Evolutionary conservation across 2,888 invertebrate genomes (phyloP), one percentile per base, ranked within the genome.

Genomic region (Agrypnus murinus): DNA sequence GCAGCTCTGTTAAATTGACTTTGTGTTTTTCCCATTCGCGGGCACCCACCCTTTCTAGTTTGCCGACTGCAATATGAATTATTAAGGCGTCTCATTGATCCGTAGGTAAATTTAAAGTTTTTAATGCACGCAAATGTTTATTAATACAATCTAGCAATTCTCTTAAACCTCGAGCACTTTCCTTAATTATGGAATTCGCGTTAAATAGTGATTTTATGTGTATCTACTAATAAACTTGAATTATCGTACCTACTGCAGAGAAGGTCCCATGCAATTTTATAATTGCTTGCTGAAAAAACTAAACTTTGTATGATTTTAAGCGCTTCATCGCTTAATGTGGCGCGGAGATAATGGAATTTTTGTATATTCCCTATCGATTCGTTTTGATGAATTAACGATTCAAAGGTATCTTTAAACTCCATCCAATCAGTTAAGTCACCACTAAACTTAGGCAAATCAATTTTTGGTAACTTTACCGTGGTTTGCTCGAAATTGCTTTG

Each of bases 271-370:
- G 65, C 57, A 15, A 57, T n/a, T 3, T 10, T 7, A 38, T 57
- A 57, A 57, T 43, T 48, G 48, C 38, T 53, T n/a, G n/a, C n/a
- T 10, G 15, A 14, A 1, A 50, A 3, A 15, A 1, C 31, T 9
- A 63, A 15, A 15, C 50, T 14, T 14, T 48, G 15, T 0, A 63
- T 50, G 2, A 50, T 45, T 12, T 50, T 9, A 9, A 4, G 2
- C 1, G 63, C 48, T 1, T 63, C 50, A 8, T 36, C 48, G 2
- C 19, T 50, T 1, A 63, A 4, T 10, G 36, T 50, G 5, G 38
- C n/a, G 1, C 19, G 19, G 10, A 63, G 50, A n/a, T 63, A 63
- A 9, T 63, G 50, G 32, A 62, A 62, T 43, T 62, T 62, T 32
- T 62, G 62, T 14, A 62, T 31, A 1, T 7, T 0, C 2, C 10